Base-by-base conservation (phyloP, 2,888 invertebrate species). In the Arctia plantaginis region DNA sequence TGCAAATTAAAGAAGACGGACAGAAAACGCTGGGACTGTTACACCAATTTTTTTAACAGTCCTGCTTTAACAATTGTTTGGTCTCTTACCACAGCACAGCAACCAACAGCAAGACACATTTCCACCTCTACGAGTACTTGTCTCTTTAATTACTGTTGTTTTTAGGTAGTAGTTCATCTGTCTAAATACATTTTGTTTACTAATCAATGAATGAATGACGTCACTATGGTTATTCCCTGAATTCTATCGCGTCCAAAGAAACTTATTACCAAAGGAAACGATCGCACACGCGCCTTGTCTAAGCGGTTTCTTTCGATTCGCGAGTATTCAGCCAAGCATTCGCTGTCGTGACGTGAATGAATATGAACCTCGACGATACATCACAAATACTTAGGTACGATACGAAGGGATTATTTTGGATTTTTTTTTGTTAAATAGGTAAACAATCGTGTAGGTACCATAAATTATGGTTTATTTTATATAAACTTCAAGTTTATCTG, bases 271-370 rank as follows among this genome's bases (percentile, higher is more conserved):
- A 27, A 59, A 13, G 59, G 27, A 59, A 59, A 59, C 39, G 39
- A 66, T 66, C 39, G 67, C 23, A 47, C 64, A 41, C 47, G 70
- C 70, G 64, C 30, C 55, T 3, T 55, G 35, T 69, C 51, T 35
- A 55, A 55, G 67, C 67, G 67, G 67, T 47, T 47, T 69, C n/a
- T 33, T 35, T 69, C 35, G 69, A 20, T 62, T 69, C 41, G 59
- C 41, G 27, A 59, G 66, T 72, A 68, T 68, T 67, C 59, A 39
- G 62, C 62, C 27, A 62, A 66, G 41, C 44, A 35, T 33, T 73
- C 12, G n/a, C 30, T 7, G 62, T 39, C 73, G 73, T 73, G 68
- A 73, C 68, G 13, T 51, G 73, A 73, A 68, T 73, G 47, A 44
- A 33, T 72, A 67, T 59, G 59, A 62, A 23, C 30, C 39, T 18